Base-by-base conservation (phyloP, 2,888 invertebrate species). In the Drosophila colorata region DNA sequence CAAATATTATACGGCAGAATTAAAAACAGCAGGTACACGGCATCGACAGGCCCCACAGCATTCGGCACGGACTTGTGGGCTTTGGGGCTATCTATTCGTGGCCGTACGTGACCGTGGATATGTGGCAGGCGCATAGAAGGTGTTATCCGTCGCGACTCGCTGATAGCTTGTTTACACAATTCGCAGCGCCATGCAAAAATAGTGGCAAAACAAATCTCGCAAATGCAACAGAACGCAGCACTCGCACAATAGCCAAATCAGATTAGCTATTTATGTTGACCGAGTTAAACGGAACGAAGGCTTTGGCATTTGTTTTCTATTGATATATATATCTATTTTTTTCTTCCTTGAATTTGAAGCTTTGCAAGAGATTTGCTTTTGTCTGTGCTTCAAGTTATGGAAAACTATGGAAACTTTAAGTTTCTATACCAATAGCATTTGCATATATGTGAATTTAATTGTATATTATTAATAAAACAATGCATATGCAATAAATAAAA, bases 1-100 rank as follows among this genome's bases (percentile, higher is more conserved):
- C 59, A 73, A 69, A 69, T 69, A 74, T 77, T 64, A 80, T 74
- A 55, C 74, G 40, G 16, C 20, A 23, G 46, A 33, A 41, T 37
- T 28, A 28, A 28, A 28, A 40, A 11, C 31, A 28, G 46, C 44
- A 53, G 35, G 2, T 18, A 23, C 5, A 40, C 31, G n/a, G 9
- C 13, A 31, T 40, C 33, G 18, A 48, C 11, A 16, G n/a, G 20
- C 5, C 3, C 43, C n/a, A 7, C 23, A 11, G 23, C 28, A 28
- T 14, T 16, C 25, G 28, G 33, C 33, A 13, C 28, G 2, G 28
- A 28, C 8, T 9, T 8, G 2, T 8, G 28, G 28, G 2, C 28
- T 28, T 28, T 9, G 9, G 25, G 25, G 11, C 33, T 43, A 53
- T 23, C 53, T 59, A 35, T 43, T 16, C 11, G 28, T 2, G 33